A percentile compares a stretch with the other conserved stretches of the same genome.
These are phyloP conservation scores for Phylloscopus trochilus DNA, from an alignment of 2,113 vertebrate species.

Conservation along the genomic window DNA sequence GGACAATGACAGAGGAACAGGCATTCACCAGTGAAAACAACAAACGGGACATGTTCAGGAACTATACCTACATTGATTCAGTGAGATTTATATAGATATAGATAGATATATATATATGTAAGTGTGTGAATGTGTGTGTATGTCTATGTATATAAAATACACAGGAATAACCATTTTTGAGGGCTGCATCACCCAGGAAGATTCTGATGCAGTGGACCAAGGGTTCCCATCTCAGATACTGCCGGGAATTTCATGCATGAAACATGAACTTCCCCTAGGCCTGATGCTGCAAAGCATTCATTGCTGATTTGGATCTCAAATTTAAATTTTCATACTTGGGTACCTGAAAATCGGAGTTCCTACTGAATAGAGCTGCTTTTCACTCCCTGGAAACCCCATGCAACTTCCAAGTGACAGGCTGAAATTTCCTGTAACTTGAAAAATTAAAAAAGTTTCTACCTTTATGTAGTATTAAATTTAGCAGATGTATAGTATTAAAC, in stretches of 20 bases:
- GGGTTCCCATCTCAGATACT: neutral
- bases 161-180: neutral
- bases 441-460: neutral
- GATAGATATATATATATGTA: neutral
- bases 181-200: neutral
- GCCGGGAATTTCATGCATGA: neutral
- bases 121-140: constrained; percentile 22
- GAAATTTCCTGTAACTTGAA: neutral
- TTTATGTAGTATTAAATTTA: neutral
- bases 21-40: constrained; percentile 39
- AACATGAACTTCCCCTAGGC: neutral
- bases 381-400: neutral
- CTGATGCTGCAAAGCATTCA: neutral
- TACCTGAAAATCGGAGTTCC: neutral
- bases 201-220: neutral
- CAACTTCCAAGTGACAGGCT: neutral
- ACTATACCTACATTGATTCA: constrained; percentile 38
- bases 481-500: neutral
- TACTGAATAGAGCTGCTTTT: neutral
- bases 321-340: neutral
- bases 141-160: constrained; percentile 29
- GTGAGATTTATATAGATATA: constrained; percentile 33
- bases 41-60: neutral
- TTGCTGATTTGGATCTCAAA: neutral
- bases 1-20: constrained; percentile 57